A percentile compares a stretch with the other conserved stretches of the same genome.
Evolutionary conservation across 2,797 vertebrate species (phyloP).

Genomic region (Tauraco hartlaubi): DNA sequence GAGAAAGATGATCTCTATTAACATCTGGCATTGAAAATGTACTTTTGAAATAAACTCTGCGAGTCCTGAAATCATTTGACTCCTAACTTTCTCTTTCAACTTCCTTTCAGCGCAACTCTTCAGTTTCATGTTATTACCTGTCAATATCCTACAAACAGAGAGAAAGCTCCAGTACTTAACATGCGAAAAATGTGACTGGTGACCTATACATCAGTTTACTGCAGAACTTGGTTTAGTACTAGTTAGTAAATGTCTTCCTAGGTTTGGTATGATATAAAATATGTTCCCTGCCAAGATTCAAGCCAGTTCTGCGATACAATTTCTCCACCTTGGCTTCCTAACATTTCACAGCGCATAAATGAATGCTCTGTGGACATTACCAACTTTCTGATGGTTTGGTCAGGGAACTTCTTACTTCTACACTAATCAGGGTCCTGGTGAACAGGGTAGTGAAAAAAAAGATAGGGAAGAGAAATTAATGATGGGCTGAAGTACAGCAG

Average conservation of each 20-base stretch:
- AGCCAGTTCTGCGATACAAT: background rate
- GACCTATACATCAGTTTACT: background rate
- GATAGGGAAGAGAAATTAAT: background rate
- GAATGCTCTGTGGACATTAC: background rate
- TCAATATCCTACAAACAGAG: background rate
- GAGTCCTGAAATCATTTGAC: background rate
- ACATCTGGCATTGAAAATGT: background rate
- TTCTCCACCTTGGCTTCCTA: background rate
- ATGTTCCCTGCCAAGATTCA: background rate
- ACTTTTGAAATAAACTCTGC: background rate
- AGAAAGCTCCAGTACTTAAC: background rate
- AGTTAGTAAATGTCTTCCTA: constrained; percentile 25
- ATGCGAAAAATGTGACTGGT: background rate
- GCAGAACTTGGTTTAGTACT: background rate
- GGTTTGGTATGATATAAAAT: constrained; percentile 14
- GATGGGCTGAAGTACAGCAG: background rate
- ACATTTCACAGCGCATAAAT: constrained; percentile 42
- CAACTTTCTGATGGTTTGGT: constrained; percentile 12
- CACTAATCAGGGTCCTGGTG: background rate
- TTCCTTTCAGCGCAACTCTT: background rate
- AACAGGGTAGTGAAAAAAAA: background rate
- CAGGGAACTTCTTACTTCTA: background rate
- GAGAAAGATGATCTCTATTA: background rate
- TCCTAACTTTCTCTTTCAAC: background rate
- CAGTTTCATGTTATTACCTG: background rate